Evolutionary conservation across 2,113 vertebrate species (phyloP).

Genomic region (Catagonus wagneri): DNA sequence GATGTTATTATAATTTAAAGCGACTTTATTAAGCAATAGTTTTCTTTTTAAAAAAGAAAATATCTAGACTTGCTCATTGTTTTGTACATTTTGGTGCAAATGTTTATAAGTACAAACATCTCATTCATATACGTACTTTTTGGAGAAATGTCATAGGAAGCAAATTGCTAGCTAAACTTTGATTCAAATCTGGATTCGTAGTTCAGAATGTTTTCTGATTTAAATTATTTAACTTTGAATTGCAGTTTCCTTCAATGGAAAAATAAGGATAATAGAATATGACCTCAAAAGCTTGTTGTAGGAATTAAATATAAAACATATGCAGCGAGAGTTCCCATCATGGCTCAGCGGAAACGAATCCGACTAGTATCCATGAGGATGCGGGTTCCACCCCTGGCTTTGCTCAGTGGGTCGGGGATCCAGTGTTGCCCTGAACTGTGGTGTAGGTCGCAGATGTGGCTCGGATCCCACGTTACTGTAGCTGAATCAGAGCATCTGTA

Average conservation of each 20-base stretch:
- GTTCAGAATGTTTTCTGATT: conserved; percentile 15
- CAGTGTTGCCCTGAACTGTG: no score
- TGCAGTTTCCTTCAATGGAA: background rate
- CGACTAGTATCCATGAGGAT: no score
- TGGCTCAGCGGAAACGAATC: no score
- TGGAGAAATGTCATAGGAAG: background rate
- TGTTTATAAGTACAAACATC: background rate
- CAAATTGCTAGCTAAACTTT: background rate
- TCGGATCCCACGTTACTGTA: no score
- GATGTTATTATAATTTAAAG: background rate
- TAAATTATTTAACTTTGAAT: conserved; percentile 29
- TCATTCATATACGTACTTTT: background rate
- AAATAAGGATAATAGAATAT: background rate
- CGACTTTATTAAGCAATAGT: background rate
- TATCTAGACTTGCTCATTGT: background rate
- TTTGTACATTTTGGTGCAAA: background rate
- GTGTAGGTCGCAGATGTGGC: no score
- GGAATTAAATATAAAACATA: background rate
- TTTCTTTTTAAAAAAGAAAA: background rate
- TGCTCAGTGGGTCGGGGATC: no score
- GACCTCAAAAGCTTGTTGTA: background rate
- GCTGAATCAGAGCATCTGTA: no score
- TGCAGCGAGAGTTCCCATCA: no score
- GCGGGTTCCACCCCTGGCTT: no score
- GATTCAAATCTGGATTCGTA: background rate